Evolutionary conservation across 2,888 invertebrate species (phyloP).

Genomic region (Bruchidius siliquastri): DNA sequence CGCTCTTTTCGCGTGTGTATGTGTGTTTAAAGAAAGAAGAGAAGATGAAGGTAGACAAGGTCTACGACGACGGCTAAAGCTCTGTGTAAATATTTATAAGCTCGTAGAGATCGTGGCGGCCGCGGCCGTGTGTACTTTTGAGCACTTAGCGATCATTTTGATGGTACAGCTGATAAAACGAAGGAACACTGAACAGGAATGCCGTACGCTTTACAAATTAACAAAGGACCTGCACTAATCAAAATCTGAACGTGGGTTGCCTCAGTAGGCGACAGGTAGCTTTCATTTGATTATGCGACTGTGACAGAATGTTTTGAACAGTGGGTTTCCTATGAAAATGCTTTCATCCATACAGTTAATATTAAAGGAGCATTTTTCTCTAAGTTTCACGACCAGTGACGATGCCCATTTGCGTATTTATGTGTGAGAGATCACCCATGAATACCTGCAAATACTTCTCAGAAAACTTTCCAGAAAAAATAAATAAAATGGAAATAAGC

Average conservation of each 20-base stretch:
- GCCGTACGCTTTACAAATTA: not conserved
- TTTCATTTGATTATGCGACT: too few species aligned
- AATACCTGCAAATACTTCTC: too few species aligned
- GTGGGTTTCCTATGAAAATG: too few species aligned
- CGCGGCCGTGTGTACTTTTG: not conserved
- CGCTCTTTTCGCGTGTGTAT: not conserved
- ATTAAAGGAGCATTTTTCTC: too few species aligned
- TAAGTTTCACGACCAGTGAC: too few species aligned
- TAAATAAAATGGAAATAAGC: too few species aligned
- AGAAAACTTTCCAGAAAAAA: too few species aligned
- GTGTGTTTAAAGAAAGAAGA: not conserved
- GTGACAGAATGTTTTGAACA: too few species aligned
- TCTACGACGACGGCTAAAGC: not conserved
- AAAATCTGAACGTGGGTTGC: not conserved
- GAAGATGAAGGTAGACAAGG: not conserved
- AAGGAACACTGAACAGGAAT: not conserved
- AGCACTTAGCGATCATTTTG: not conserved
- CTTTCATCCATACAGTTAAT: too few species aligned
- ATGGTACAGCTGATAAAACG: not conserved
- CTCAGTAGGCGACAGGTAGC: too few species aligned
- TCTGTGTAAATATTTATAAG: not conserved
- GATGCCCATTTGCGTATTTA: too few species aligned
- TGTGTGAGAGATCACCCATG: too few species aligned
- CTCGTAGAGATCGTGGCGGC: not conserved
- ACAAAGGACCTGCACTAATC: not conserved